Percentiles rank a stretch among this genome's conserved stretches.
Conservation (phyloP, 1,140 invertebrate genomes). For the Psix sp. region DNA sequence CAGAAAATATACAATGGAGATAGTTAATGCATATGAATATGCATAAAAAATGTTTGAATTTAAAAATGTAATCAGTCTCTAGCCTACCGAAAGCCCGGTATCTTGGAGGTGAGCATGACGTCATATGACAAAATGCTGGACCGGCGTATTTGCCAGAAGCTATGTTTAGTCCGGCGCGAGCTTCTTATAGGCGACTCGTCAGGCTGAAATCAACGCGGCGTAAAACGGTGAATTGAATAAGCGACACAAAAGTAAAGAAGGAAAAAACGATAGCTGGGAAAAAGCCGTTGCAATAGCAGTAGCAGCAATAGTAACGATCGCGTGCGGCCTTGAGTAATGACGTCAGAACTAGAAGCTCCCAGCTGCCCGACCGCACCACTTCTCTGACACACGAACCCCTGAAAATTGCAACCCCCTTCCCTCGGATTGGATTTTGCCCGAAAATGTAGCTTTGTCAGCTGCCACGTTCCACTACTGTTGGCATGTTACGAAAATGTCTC, state of each 20-base stretch:
- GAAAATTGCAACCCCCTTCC: constrained; percentile 26
- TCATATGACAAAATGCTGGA: constrained; percentile 31
- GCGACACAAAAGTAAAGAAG: constrained; percentile 5
- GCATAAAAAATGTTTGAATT: constrained; percentile 25
- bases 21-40: constrained; percentile 32
- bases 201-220: neutral
- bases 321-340: constrained; percentile 69
- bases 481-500: constrained; percentile 20
- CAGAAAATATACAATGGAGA: too few relatives aligned
- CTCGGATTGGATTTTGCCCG: constrained; percentile 44
- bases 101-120: constrained; percentile 35
- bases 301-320: constrained; percentile 69
- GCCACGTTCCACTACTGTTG: constrained; percentile 12
- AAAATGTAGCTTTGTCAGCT: constrained; percentile 24
- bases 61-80: constrained; percentile 22
- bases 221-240: neutral
- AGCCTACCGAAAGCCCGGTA: constrained; percentile 9
- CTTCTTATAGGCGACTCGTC: constrained; percentile 1
- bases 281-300: constrained; percentile 55
- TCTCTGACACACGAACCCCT: constrained; percentile 29
- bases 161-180: constrained; percentile 30
- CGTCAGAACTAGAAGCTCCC: constrained; percentile 69
- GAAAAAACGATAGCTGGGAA: constrained; percentile 35
- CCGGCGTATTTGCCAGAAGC: constrained; percentile 30
- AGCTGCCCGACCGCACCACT: constrained; percentile 58